These are phyloP conservation scores for Psococerastis gibbosa DNA, from an alignment of 2,888 invertebrate genomes.

Conservation along the genomic window DNA sequence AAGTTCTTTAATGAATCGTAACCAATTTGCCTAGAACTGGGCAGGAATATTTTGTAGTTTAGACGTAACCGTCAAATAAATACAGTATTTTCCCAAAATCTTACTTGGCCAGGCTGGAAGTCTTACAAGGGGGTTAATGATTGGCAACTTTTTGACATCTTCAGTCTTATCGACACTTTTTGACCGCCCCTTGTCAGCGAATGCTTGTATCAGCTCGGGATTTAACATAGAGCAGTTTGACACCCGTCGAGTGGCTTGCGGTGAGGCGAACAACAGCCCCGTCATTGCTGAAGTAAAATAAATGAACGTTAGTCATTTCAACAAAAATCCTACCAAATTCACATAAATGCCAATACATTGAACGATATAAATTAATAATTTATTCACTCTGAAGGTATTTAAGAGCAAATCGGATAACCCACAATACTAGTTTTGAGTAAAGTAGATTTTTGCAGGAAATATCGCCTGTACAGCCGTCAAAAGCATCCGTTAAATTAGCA, in stretches of 20 bases:
- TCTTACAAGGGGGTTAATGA: conserved; percentile 74
- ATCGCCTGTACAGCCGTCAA: too few relatives aligned
- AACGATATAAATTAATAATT: too few relatives aligned
- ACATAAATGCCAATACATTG: too few relatives aligned
- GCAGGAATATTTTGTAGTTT: background rate
- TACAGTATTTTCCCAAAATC: too few relatives aligned
- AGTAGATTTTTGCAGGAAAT: too few relatives aligned
- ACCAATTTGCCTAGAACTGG: background rate
- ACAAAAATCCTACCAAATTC: too few relatives aligned
- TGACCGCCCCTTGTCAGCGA: conserved; percentile 19
- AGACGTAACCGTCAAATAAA: too few relatives aligned
- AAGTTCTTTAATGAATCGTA: conserved; percentile 10
- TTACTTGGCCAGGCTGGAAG: conserved; percentile 75
- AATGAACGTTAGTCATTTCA: too few relatives aligned
- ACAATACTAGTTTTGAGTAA: too few relatives aligned
- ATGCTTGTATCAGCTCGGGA: conserved; percentile 23
- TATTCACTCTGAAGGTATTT: too few relatives aligned
- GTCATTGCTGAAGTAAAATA: background rate
- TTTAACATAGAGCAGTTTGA: conserved; percentile 81
- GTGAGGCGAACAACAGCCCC: conserved; percentile 43
- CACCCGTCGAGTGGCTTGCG: conserved; percentile 72
- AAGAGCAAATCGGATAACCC: too few relatives aligned
- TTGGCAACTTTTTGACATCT: conserved; percentile 48
- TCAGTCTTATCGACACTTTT: conserved; percentile 35
- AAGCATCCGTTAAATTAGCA: too few relatives aligned